Conservation (phyloP, 2,888 invertebrate genomes). For the Paralinhomoeus sp. region DNA sequence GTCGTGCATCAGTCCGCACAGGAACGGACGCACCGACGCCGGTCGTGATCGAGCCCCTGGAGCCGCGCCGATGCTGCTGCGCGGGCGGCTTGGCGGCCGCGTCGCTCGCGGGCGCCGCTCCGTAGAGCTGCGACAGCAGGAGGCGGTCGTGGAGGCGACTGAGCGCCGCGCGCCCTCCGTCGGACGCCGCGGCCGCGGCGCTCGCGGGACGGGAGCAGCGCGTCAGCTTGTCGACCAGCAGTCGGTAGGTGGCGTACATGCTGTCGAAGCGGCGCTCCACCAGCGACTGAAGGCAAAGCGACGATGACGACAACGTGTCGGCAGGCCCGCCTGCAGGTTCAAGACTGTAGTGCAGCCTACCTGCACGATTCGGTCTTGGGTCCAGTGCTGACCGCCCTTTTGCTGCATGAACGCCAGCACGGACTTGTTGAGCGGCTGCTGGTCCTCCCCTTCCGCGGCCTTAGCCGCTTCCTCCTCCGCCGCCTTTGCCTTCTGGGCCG, state of each 20-base stretch:
- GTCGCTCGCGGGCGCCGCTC: too few relatives aligned
- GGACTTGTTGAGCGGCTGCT: conserved; percentile 10
- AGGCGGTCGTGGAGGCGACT: neutral
- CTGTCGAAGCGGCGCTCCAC: conserved; percentile 2
- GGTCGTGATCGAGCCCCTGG: conserved; percentile 3
- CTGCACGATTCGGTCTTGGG: conserved; percentile 17
- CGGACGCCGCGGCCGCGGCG: neutral
- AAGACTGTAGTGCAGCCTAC: conserved; percentile 7
- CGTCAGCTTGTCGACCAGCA: conserved; percentile 6
- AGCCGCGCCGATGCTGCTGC: conserved; percentile 1
- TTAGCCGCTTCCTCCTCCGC: neutral
- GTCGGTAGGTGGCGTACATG: conserved; percentile 4
- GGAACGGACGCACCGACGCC: too few relatives aligned
- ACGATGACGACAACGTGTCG: neutral
- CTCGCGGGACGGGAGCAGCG: neutral
- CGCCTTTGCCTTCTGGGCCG: neutral
- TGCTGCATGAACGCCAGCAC: conserved; percentile 20
- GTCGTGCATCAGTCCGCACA: too few relatives aligned
- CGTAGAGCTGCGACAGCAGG: neutral
- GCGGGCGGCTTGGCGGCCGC: neutral
- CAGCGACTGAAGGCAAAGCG: conserved; percentile 6
- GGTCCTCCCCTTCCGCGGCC: neutral
- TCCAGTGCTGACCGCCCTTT: conserved; percentile 18
- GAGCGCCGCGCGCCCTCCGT: neutral
- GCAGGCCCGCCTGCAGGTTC: neutral